phyloP scores from a whole-genome alignment of 2,113 vertebrate species.

The Centropus unirufus region DNA sequence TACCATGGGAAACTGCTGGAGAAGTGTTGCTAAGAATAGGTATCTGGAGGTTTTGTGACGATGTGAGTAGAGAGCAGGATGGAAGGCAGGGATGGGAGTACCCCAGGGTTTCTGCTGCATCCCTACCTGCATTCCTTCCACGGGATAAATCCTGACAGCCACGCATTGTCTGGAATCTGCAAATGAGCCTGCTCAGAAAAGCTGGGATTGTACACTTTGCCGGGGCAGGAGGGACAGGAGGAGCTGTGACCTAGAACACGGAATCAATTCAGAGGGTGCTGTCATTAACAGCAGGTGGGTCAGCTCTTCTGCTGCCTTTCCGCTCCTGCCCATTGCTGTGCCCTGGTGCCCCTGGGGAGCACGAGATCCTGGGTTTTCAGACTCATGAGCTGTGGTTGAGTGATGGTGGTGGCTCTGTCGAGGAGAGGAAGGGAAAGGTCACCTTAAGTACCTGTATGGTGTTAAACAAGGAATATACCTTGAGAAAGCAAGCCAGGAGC shows the following conservation, averaged over 20 bases:
- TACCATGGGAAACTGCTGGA: no score
- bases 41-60: no score
- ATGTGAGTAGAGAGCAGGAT: no score
- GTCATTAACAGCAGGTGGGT: no score
- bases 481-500: background rate
- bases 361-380: rapidly evolving
- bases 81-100: no score
- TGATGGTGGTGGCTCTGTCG: background rate
- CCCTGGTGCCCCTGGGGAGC: no score
- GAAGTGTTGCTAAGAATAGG: no score
- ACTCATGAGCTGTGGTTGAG: rapidly evolving
- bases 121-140: no score
- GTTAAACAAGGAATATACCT: background rate
- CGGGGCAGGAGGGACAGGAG: background rate
- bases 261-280: background rate
- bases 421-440: background rate
- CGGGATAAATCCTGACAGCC: background rate
- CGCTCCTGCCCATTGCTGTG: no score
- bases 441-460: no score
- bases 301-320: background rate
- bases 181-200: background rate
- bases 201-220: background rate
- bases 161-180: rapidly evolving
- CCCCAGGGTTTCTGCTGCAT: no score
- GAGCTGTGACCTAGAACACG: no score